Percentiles rank a stretch among this genome's conserved stretches.
Conservation (phyloP, 2,113 vertebrate genomes). For the Vombatus ursinus region DNA sequence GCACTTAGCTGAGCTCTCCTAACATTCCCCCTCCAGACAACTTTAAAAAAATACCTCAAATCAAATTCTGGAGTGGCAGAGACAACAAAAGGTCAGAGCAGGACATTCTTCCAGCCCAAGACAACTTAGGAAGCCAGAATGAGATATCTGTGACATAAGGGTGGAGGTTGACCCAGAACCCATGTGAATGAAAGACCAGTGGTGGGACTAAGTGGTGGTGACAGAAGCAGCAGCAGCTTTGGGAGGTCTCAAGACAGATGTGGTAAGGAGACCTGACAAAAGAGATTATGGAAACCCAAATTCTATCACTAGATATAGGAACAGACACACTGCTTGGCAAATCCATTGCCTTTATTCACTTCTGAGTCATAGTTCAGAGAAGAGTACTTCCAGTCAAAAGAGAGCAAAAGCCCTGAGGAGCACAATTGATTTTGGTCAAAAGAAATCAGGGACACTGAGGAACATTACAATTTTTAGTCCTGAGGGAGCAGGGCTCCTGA, state of each 20-base stretch:
- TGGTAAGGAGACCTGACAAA: not conserved
- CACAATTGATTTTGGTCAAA: not conserved
- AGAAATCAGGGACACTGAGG: not conserved
- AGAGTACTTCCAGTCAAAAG: not conserved
- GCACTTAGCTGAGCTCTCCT: not conserved
- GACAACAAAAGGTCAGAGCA: not conserved
- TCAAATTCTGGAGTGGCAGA: not conserved
- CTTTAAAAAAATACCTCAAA: not conserved
- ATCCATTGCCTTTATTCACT: not conserved
- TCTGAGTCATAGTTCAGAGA: not conserved
- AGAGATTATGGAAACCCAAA: not conserved
- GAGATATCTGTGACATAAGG: not conserved
- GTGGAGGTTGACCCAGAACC: not conserved
- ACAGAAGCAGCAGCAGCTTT: not conserved
- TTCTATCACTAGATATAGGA: not conserved
- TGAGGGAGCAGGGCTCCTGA: not conserved
- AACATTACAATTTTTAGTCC: not conserved
- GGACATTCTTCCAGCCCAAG: not conserved
- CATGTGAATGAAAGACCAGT: not conserved
- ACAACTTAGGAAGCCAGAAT: not conserved
- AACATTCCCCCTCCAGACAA: not conserved
- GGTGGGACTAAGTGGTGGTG: not conserved
- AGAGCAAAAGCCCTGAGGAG: not conserved
- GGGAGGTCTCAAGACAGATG: not conserved
- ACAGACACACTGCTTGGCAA: not conserved